phyloP scores from a whole-genome alignment of 1,140 invertebrate species.

The Maniola jurtina region DNA sequence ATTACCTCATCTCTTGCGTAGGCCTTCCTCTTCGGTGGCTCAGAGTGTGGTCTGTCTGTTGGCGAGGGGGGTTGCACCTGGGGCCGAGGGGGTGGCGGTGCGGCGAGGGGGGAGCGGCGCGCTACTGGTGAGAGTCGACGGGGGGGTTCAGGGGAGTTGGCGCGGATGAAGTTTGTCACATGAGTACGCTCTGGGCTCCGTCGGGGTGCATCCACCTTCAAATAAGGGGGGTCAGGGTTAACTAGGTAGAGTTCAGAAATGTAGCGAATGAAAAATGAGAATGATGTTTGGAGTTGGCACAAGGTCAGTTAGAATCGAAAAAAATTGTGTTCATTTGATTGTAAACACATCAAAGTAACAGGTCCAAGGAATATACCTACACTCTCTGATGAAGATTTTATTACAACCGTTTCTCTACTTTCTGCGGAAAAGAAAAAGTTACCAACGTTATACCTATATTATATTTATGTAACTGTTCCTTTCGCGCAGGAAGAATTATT shows the following conservation, averaged over 20 bases:
- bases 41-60: conserved; percentile 63
- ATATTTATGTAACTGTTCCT: too few species aligned
- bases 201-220: conserved; percentile 66
- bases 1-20: conserved; percentile 67
- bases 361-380: too few species aligned
- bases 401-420: too few species aligned
- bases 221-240: conserved; percentile 21
- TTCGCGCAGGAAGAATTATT: too few species aligned
- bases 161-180: conserved; percentile 72
- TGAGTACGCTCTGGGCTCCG: conserved; percentile 71
- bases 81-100: conserved; percentile 39
- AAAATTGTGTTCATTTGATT: too few species aligned
- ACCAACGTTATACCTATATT: too few species aligned
- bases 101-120: conserved; percentile 55
- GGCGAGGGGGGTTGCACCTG: conserved; percentile 35
- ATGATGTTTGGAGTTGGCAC: too few species aligned
- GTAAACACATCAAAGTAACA: too few species aligned
- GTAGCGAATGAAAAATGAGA: too few species aligned
- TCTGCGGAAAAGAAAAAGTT: too few species aligned
- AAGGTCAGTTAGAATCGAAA: too few species aligned
- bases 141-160: conserved; percentile 62
- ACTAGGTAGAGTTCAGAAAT: neutral
- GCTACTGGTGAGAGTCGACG: conserved; percentile 44
- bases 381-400: too few species aligned
- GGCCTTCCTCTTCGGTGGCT: conserved; percentile 69